A percentile compares a stretch with the other conserved stretches of the same genome.
These are phyloP conservation scores for Parnassius orleans DNA, from an alignment of 2,888 invertebrate genomes.

Conservation along the genomic window DNA sequence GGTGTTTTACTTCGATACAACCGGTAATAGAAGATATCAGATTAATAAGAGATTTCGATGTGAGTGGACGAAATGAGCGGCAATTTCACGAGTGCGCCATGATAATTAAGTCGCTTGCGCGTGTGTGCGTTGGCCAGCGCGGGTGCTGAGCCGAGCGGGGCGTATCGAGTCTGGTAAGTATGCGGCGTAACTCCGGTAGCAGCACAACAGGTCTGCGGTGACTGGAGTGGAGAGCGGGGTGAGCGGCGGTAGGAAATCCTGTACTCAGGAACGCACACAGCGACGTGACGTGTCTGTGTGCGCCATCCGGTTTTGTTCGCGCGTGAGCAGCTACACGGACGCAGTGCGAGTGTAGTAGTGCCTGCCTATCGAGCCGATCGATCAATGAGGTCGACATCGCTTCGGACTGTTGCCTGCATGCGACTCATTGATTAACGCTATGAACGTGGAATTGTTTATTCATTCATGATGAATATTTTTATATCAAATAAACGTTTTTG, in stretches of 20 bases:
- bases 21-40: constrained; percentile 70
- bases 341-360: constrained; percentile 53
- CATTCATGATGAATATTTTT: constrained; percentile 78
- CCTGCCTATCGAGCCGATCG: constrained; percentile 72
- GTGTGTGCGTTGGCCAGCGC: constrained; percentile 58
- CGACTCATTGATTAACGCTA: constrained; percentile 81
- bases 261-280: constrained; percentile 68
- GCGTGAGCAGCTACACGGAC: constrained; percentile 56
- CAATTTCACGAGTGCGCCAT: constrained; percentile 72
- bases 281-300: constrained; percentile 49
- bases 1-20: constrained; percentile 64
- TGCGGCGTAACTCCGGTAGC: constrained; percentile 82
- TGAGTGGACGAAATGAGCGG: constrained; percentile 66
- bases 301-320: constrained; percentile 74
- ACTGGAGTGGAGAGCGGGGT: constrained; percentile 36
- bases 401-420: constrained; percentile 74
- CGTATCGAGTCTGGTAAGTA: constrained; percentile 79
- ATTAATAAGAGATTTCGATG: constrained; percentile 72
- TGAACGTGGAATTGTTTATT: constrained; percentile 80
- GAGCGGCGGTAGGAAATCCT: constrained; percentile 78
- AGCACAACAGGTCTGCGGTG: constrained; percentile 75
- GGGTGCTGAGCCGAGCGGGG: constrained; percentile 49
- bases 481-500: constrained; percentile 64
- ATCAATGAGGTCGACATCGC: constrained; percentile 79
- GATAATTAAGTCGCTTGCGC: constrained; percentile 67